Percentiles rank a stretch among this genome's conserved stretches.
These are phyloP conservation scores for Athene cunicularia DNA, from an alignment of 2,113 vertebrate species.

Conservation along the genomic window DNA sequence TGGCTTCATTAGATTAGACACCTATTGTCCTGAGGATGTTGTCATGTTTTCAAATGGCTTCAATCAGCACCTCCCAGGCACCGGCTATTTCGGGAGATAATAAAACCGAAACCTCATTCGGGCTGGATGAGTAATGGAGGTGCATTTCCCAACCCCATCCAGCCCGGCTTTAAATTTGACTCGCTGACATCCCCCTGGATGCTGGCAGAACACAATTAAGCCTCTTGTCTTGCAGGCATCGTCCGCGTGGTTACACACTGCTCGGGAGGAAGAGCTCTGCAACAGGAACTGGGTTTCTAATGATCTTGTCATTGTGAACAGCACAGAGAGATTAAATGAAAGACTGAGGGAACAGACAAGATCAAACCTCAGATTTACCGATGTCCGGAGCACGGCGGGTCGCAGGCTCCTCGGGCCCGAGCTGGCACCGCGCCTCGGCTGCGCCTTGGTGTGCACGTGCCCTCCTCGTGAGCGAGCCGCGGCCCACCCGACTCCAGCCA, in stretches of 20 bases:
- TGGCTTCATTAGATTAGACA: constrained; percentile 62
- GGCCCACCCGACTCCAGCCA: neutral
- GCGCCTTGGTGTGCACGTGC: rapidly evolving
- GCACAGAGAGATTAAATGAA: neutral
- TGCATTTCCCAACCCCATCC: neutral
- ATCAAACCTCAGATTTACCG: neutral
- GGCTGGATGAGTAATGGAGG: constrained; percentile 55
- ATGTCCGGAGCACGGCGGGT: neutral
- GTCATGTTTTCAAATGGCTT: constrained; percentile 70
- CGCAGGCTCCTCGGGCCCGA: neutral
- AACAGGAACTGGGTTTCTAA: neutral
- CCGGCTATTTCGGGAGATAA: constrained; percentile 43
- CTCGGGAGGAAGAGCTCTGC: constrained; percentile 37
- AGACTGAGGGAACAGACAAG: neutral
- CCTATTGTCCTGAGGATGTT: constrained; percentile 57
- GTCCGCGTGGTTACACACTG: neutral
- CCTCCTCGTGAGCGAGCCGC: neutral
- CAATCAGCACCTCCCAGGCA: constrained; percentile 61
- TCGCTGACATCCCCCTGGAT: constrained; percentile 38
- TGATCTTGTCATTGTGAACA: neutral
- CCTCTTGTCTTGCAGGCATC: constrained; percentile 49
- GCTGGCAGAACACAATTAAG: constrained; percentile 67
- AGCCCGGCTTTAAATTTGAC: constrained; percentile 42
- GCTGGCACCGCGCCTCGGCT: neutral
- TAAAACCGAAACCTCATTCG: constrained; percentile 56